Evolutionary conservation across 2,113 vertebrate genomes (phyloP).

Genomic region (Dicerorhinus sumatrensis): DNA sequence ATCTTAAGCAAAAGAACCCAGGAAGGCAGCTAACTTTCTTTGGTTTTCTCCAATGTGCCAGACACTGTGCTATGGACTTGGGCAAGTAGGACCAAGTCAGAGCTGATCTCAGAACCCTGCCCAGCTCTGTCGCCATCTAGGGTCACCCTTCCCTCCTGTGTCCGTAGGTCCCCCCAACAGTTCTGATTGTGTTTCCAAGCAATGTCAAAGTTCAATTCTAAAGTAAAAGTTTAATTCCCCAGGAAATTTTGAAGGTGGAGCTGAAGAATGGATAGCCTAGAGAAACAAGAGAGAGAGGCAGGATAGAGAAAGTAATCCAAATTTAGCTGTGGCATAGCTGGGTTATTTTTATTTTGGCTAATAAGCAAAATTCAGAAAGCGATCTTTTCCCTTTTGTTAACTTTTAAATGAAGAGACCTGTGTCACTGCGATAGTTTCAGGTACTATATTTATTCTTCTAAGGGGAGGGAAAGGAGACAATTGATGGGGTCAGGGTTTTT

Average conservation of each 20-base stretch:
- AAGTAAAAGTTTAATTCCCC: background rate
- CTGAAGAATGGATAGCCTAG: background rate
- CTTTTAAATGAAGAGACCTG: conserved; percentile 2
- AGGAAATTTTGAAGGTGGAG: conserved; percentile 20
- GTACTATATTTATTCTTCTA: background rate
- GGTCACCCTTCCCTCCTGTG: too few relatives aligned
- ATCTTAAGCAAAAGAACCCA: background rate
- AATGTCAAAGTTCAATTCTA: background rate
- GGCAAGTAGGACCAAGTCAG: background rate
- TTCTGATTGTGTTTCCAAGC: background rate
- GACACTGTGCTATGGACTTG: too few relatives aligned
- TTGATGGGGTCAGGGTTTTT: background rate
- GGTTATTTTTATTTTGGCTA: conserved; percentile 69
- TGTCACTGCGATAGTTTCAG: background rate
- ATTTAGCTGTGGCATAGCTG: conserved; percentile 20
- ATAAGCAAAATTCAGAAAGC: conserved; percentile 57
- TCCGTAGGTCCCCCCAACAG: background rate
- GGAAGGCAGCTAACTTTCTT: background rate
- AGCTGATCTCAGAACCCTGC: background rate
- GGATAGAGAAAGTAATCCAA: background rate
- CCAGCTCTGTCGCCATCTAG: background rate
- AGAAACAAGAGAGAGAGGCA: background rate
- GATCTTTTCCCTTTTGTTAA: background rate
- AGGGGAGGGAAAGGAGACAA: background rate
- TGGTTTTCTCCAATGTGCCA: too few relatives aligned